Conservation (phyloP, 2,113 vertebrate genomes). For the Pagrus major region DNA sequence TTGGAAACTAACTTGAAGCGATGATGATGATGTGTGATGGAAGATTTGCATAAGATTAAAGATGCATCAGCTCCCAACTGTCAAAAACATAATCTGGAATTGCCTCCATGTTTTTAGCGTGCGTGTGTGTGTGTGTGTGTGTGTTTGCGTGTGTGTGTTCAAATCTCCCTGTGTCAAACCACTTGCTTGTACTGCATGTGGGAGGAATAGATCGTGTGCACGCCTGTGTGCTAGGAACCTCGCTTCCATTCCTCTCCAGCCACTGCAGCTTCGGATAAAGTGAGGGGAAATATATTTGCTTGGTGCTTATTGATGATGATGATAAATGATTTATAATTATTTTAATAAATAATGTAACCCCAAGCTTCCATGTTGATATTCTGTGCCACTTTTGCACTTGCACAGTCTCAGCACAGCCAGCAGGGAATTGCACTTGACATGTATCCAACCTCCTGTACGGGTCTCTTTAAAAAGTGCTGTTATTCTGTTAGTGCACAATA, state of each 20-base stretch:
- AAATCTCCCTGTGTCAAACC: constrained; percentile 56
- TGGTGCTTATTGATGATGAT: constrained; percentile 73
- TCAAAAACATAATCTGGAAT: constrained; percentile 60
- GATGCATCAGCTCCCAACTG: constrained; percentile 61
- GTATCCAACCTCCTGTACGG: constrained; percentile 22
- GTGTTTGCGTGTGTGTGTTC: constrained; percentile 43
- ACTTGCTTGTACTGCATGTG: constrained; percentile 63
- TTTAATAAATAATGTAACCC: constrained; percentile 77
- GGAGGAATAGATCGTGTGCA: constrained; percentile 70
- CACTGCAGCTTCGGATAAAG: constrained; percentile 52
- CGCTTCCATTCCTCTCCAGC: constrained; percentile 52
- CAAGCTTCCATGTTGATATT: constrained; percentile 60
- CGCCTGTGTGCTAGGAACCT: constrained; percentile 48
- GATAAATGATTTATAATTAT: constrained; percentile 75
- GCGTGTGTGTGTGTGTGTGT: constrained; percentile 45
- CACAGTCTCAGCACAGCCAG: neutral
- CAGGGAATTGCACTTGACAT: neutral
- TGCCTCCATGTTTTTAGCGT: constrained; percentile 60
- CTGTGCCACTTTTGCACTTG: constrained; percentile 49
- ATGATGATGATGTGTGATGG: constrained; percentile 49
- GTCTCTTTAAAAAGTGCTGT: constrained; percentile 73
- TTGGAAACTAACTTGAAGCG: constrained; percentile 49
- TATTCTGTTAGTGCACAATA: constrained; percentile 76
- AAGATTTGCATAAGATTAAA: constrained; percentile 74
- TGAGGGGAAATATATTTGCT: constrained; percentile 51